Evolutionary conservation across 1,140 invertebrate genomes (phyloP).

Genomic region (Aphis gossypii): DNA sequence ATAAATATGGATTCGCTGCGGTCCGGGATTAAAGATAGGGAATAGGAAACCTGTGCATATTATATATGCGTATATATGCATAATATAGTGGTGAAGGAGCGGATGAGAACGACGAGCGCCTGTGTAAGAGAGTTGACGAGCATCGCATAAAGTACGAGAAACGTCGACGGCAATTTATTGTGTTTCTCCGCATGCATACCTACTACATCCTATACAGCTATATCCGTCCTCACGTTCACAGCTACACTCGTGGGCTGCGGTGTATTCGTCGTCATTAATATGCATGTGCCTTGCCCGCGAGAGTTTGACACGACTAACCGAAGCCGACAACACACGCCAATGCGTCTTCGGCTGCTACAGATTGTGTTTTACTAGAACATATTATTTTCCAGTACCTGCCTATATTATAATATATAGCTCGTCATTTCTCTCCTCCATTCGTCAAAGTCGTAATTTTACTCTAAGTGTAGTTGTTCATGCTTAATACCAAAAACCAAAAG

Average conservation of each 20-base stretch:
- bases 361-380: neutral
- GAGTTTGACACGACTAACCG: neutral
- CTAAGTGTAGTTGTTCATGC: too few relatives aligned
- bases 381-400: too few relatives aligned
- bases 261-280: conserved; percentile 18
- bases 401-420: too few relatives aligned
- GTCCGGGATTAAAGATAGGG: neutral
- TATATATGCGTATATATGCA: neutral
- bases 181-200: neutral
- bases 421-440: too few relatives aligned
- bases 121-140: neutral
- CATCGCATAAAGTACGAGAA: neutral
- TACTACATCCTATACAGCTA: neutral
- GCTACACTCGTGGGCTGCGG: neutral
- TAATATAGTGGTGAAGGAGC: neutral
- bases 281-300: neutral
- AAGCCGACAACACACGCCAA: neutral
- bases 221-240: neutral
- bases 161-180: neutral
- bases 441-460: too few relatives aligned
- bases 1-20: neutral
- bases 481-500: too few relatives aligned
- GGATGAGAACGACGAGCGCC: neutral
- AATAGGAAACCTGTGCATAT: neutral
- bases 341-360: neutral